Conservation (phyloP, 2,113 vertebrate genomes). For the Aspidoscelis tigris region DNA sequence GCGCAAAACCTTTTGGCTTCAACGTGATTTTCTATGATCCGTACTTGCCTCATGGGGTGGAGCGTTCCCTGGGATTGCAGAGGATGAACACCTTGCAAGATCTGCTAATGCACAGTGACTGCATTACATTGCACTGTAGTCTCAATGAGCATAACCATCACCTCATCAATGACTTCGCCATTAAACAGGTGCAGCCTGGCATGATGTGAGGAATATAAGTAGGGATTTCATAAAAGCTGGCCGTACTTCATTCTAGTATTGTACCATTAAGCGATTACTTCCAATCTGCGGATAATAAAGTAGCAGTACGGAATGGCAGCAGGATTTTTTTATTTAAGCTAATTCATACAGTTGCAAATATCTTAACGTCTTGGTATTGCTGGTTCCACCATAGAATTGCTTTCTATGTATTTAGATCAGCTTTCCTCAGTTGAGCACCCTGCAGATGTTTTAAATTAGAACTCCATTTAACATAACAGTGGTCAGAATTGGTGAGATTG, state of each 20-base stretch:
- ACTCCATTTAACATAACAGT: too few species aligned
- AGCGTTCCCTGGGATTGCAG: conserved; percentile 89
- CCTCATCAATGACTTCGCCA: conserved; percentile 94
- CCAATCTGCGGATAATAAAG: conserved; percentile 34
- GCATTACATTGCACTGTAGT: conserved; percentile 91
- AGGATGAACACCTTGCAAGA: conserved; percentile 90
- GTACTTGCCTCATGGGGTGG: conserved; percentile 89
- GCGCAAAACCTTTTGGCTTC: conserved; percentile 91
- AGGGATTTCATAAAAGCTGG: conserved; percentile 61
- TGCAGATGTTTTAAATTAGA: too few species aligned
- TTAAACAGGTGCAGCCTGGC: conserved; percentile 86
- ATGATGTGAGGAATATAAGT: conserved; percentile 59
- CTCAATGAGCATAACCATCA: conserved; percentile 95
- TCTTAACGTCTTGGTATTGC: conserved; percentile 27
- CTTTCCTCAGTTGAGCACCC: too few species aligned
- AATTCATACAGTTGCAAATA: conserved; percentile 19
- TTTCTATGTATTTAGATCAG: too few species aligned
- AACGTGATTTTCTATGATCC: conserved; percentile 91
- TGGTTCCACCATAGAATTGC: conserved; percentile 32
- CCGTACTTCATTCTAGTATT: conserved; percentile 52
- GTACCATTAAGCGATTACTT: conserved; percentile 40
- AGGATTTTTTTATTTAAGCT: background rate
- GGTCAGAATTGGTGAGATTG: too few species aligned
- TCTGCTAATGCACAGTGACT: conserved; percentile 91
- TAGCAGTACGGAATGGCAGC: conserved; percentile 9